Percentiles rank a stretch among this genome's conserved stretches.
These are phyloP conservation scores for Manacus vitellinus DNA, from an alignment of 2,113 vertebrate genomes.

Conservation along the genomic window DNA sequence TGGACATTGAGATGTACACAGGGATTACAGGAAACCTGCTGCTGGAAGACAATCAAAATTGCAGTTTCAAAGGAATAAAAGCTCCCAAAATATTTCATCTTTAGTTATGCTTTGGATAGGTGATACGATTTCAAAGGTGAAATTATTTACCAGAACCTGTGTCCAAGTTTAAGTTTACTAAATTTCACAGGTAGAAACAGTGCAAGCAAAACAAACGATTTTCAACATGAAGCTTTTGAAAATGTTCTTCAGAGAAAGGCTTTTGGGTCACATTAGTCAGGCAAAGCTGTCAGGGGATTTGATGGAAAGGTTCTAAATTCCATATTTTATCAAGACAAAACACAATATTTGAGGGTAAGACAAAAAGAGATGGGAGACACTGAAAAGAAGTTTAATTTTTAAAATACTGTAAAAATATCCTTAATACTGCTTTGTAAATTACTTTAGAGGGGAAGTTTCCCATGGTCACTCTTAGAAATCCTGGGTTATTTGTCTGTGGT, in stretches of 20 bases:
- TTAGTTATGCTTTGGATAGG: background rate
- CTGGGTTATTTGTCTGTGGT: background rate
- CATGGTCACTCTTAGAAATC: background rate
- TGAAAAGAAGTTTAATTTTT: background rate
- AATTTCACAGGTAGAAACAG: background rate
- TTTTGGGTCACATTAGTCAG: background rate
- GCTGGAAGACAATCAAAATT: background rate
- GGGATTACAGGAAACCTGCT: background rate
- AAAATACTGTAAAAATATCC: background rate
- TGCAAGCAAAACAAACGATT: background rate
- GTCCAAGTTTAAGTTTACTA: background rate
- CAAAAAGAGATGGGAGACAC: background rate
- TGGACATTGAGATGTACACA: background rate
- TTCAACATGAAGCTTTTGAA: background rate
- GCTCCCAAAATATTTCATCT: background rate
- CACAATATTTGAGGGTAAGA: background rate
- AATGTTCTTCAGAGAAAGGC: background rate
- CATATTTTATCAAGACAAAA: background rate
- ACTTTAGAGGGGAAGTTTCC: accelerated
- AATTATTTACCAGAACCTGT: background rate
- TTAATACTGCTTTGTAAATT: background rate
- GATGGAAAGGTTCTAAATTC: background rate
- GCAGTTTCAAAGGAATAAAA: background rate
- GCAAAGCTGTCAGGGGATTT: background rate
- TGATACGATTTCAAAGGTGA: background rate